Evolutionary conservation across 2,888 invertebrate species (phyloP).

Genomic region (Tricholauxania praeusta): DNA sequence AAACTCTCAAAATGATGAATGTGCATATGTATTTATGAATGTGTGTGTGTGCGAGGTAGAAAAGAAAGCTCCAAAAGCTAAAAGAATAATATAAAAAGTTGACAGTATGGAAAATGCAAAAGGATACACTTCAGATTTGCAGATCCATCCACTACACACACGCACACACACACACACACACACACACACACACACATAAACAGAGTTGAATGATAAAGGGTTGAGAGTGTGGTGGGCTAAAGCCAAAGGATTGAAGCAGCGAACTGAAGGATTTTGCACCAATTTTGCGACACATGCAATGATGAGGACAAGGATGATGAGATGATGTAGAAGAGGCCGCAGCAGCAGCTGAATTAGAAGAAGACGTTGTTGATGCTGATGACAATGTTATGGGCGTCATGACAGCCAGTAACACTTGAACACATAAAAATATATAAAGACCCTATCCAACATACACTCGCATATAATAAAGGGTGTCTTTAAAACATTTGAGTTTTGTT

Average conservation of each 20-base stretch:
- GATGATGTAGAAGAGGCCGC: constrained; percentile 2
- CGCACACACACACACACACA: no score
- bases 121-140: constrained; percentile 43
- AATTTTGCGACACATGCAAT: constrained; percentile 37
- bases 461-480: not conserved
- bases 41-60: not conserved
- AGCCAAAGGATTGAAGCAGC: constrained; percentile 8
- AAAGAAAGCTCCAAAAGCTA: constrained; percentile 39
- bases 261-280: constrained; percentile 41
- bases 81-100: constrained; percentile 44
- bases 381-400: constrained; percentile 63
- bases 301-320: constrained; percentile 15
- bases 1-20: constrained; percentile 36
- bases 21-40: constrained; percentile 14
- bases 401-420: constrained; percentile 58
- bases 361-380: constrained; percentile 55
- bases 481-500: not conserved
- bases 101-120: constrained; percentile 42
- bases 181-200: not conserved
- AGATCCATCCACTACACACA: constrained; percentile 37
- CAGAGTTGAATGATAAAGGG: not conserved
- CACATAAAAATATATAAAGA: not conserved
- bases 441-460: not conserved
- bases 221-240: not conserved
- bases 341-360: constrained; percentile 33